Evolutionary conservation across 1,140 invertebrate species (phyloP), one percentile per base, ranked within the genome.

Genomic region (Lanistes nyassanus): DNA sequence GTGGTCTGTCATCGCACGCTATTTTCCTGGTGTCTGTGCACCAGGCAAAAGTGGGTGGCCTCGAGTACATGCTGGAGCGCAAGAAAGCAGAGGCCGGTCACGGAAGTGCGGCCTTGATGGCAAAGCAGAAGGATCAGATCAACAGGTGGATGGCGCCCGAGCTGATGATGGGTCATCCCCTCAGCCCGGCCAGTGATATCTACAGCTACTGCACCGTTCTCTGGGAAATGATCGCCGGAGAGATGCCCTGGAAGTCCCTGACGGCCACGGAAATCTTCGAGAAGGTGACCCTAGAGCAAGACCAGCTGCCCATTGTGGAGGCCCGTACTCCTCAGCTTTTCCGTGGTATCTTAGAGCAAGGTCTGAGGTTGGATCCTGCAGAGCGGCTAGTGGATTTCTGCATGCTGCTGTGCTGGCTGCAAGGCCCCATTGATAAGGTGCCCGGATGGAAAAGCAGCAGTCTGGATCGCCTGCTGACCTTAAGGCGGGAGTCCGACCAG

Each of bases 121-220:
- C 83, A 29, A 80, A 67, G 23, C 80, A 83, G 73, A 74, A 75
- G 13, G 80, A 86, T 80, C 80, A 81, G 68, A 78, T 84, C 5
- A 88, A 85, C 75, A 87, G 88, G 71, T 91, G 90, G 90, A 84
- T 90, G 76, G 85, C 90, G 3, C 90, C 90, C 16, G 90, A 91
- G 79, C 79, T 90, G 11, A 82, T 90, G 56, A 79, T 79, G 39
- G 86, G 85, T 13, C 70, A 81, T 51, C 79, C 82, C 73, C 84
- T 88, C 9, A 84, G 83, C 7, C 76, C 78, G 29, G 73, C 78
- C 26, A 88, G 86, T 31, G 90, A 91, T 75, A 80, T 91, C 37
- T 91, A 91, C 82, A 87, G 89, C 73, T 84, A 88, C 72, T 88
- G 87, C 75, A 84, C 81, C 71, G 82, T 91, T 53, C 83, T 91